Base-by-base conservation (phyloP, 2,888 invertebrate genomes). In the Sphecodes monilicornis region DNA sequence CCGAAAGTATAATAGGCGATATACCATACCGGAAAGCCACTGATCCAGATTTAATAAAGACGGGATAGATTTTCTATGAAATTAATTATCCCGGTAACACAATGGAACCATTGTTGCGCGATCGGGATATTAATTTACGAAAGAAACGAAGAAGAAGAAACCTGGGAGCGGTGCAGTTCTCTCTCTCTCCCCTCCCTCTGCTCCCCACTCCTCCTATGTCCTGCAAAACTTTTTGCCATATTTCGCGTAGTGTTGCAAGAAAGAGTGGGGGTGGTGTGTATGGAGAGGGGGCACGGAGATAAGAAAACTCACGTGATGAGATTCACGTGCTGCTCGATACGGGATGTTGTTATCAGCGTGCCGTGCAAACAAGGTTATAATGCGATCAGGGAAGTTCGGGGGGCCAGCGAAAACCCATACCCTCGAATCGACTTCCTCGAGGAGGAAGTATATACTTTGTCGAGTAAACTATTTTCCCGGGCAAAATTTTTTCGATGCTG, bases 301-400 rank as follows among this genome's bases (percentile, higher is more conserved):
- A 54, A 22, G 71, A 18, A 36, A 43, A 54, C 41, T 64, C 64
- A 66, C 54, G 79, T 43, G 79, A 78, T 70, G 77, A 71, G 68
- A 72, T 78, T 78, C 71, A n/a, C 80, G 70, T 50, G 43, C 70
- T 29, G 8, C 32, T 54, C 79, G 66, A 81, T 72, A 81, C 73
- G 54, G 36, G 50, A 26, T 29, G 72, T 43, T 43, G 72, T 72
- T 72, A 80, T 78, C 78, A 72, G 75, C 46, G 26, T 32, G 46
- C 64, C 73, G 76, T 43, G 77, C 73, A 82, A 84, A 84, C 78
- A 84, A 68, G 78, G 70, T 71, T 54, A 66, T 72, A 78, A 84
- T 70, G 76, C 22, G 82, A 50, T 76, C 73, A 11, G 29, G 69
- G 29, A 84, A 82, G 69, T 80, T 73, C 57, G 71, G 66, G 22